Percentiles rank a stretch among this genome's conserved stretches.
Conservation (phyloP, 2,888 invertebrate species). For the Asteroscopus sphinx region DNA sequence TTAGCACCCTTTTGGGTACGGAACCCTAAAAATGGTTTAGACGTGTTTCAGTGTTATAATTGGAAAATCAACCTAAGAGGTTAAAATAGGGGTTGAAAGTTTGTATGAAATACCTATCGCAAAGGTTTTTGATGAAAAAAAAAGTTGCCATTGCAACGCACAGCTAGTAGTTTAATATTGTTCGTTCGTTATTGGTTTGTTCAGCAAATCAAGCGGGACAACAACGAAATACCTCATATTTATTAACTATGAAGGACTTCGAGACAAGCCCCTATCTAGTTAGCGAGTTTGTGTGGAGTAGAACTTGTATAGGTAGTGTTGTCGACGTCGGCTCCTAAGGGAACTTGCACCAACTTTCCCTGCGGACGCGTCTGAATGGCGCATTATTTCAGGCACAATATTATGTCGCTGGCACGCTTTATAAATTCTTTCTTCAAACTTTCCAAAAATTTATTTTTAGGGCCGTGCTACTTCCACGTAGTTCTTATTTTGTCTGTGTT, state of each 20-base stretch:
- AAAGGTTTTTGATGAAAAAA: too few relatives aligned
- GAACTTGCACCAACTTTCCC: slow-evolving; percentile 69
- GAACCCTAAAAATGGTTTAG: too few relatives aligned
- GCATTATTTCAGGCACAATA: slow-evolving; percentile 59
- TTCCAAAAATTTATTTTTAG: slow-evolving; percentile 62
- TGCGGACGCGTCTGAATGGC: slow-evolving; percentile 66
- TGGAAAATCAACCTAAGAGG: too few relatives aligned
- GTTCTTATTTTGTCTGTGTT: slow-evolving; percentile 49
- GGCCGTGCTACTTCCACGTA: slow-evolving; percentile 20
- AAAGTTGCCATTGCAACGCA: too few relatives aligned
- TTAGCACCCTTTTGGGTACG: too few relatives aligned
- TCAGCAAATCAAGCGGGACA: slow-evolving; percentile 29
- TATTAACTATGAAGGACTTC: slow-evolving; percentile 46
- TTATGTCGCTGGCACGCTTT: slow-evolving; percentile 59
- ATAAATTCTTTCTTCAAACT: slow-evolving; percentile 66
- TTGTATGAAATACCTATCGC: too few relatives aligned
- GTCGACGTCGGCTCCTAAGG: slow-evolving; percentile 56
- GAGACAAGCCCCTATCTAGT: slow-evolving; percentile 68
- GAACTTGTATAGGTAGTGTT: slow-evolving; percentile 48
- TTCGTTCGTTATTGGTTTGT: slow-evolving; percentile 1
- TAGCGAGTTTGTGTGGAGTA: slow-evolving; percentile 66
- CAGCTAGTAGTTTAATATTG: too few relatives aligned
- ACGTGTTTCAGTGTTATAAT: too few relatives aligned
- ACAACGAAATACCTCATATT: slow-evolving; percentile 44
- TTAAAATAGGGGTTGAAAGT: too few relatives aligned